Evolutionary conservation across 2,797 vertebrate genomes (phyloP).

Genomic region (Melanogrammus aeglefinus): DNA sequence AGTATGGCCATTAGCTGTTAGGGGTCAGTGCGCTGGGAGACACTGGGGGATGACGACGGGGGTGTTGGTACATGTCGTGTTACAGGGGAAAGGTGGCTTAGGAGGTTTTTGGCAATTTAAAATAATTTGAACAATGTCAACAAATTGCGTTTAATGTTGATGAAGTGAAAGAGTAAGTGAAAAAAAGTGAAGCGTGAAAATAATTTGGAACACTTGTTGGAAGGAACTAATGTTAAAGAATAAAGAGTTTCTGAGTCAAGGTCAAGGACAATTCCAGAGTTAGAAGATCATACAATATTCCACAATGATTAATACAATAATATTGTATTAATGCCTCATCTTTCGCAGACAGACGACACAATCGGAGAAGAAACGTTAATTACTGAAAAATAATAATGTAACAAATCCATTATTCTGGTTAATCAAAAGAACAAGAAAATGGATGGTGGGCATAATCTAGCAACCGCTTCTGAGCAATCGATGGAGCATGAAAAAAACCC

Average conservation of each 20-base stretch:
- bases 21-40: neutral
- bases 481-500: neutral
- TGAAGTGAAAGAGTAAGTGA: neutral
- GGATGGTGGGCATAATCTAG: neutral
- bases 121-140: neutral
- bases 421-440: neutral
- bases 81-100: neutral
- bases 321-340: neutral
- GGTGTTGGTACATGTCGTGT: neutral
- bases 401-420: slow-evolving; percentile 28
- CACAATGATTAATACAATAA: neutral
- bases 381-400: slow-evolving; percentile 16
- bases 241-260: neutral
- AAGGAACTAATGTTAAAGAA: neutral
- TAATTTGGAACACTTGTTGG: neutral
- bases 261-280: neutral
- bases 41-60: neutral
- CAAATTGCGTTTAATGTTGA: neutral
- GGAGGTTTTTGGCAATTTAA: neutral
- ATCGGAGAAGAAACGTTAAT: slow-evolving; percentile 6
- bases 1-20: neutral
- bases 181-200: neutral
- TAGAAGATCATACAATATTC: neutral
- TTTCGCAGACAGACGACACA: neutral
- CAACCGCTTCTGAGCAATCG: neutral